phyloP scores from a whole-genome alignment of 2,797 vertebrate species.

The Propithecus perrieri region DNA sequence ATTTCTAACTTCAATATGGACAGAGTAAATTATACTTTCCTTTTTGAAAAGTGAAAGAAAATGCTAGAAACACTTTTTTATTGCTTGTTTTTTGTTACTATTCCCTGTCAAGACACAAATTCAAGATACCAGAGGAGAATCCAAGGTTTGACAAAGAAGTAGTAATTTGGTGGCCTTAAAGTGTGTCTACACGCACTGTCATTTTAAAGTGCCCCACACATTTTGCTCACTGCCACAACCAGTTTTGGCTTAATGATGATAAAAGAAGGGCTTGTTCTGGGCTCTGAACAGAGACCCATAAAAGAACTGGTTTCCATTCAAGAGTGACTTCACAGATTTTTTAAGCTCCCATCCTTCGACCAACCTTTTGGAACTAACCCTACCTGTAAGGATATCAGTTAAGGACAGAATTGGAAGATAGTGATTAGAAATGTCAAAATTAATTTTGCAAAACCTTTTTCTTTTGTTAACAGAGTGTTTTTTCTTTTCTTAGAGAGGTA shows the following conservation, averaged over 20 bases:
- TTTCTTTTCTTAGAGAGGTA: slow-evolving; percentile 18
- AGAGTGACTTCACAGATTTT: slow-evolving; percentile 4
- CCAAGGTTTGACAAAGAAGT: slow-evolving; percentile 54
- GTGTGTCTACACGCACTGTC: not conserved
- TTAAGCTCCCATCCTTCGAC: not conserved
- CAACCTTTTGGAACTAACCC: not conserved
- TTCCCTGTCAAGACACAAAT: slow-evolving; percentile 71
- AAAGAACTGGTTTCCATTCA: slow-evolving; percentile 55
- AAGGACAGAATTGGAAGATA: not conserved
- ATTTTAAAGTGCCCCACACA: slow-evolving; percentile 56
- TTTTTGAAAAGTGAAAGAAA: slow-evolving; percentile 61
- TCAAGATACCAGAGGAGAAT: slow-evolving; percentile 76
- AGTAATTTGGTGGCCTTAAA: slow-evolving; percentile 65
- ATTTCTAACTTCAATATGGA: not conserved
- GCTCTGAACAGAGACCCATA: slow-evolving; percentile 37
- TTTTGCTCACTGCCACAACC: slow-evolving; percentile 70
- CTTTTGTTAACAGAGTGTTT: not conserved
- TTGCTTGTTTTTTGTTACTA: slow-evolving; percentile 22
- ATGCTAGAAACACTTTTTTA: slow-evolving; percentile 53
- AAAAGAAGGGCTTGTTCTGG: slow-evolving; percentile 32
- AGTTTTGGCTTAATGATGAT: slow-evolving; percentile 69
- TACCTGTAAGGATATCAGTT: not conserved
- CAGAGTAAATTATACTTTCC: slow-evolving; percentile 39
- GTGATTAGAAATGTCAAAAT: not conserved
- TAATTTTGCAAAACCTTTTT: not conserved